phyloP scores from a whole-genome alignment of 2,888 invertebrate genomes.

The Encarsia formosa region DNA sequence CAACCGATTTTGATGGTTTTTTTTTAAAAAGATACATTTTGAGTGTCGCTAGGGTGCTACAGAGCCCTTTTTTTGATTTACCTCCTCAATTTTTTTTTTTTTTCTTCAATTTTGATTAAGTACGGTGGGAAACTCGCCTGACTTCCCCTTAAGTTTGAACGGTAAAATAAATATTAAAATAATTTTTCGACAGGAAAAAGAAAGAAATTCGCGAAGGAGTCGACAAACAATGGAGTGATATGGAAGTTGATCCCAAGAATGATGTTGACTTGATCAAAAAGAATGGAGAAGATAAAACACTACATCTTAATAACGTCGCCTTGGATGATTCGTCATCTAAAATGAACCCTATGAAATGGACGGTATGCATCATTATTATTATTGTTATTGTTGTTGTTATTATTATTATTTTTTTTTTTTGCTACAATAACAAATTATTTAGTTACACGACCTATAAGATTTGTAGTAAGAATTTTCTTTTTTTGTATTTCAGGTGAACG shows the following conservation, averaged over 20 bases:
- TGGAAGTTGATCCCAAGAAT: constrained; percentile 43
- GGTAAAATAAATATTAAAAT: background rate
- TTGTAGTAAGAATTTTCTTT: background rate
- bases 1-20: too few species aligned
- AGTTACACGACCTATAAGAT: background rate
- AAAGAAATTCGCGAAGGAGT: constrained; percentile 39
- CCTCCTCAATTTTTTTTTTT: too few species aligned
- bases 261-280: constrained; percentile 41
- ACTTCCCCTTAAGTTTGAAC: too few species aligned
- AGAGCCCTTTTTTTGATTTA: too few species aligned
- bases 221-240: constrained; percentile 47
- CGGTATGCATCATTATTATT: constrained; percentile 49
- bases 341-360: constrained; percentile 65
- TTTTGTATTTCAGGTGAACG: constrained; percentile 62
- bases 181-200: constrained; percentile 38
- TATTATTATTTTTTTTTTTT: too few species aligned
- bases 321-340: constrained; percentile 50
- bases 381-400: background rate
- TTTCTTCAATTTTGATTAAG: too few species aligned
- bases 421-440: too few species aligned
- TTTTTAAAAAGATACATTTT: too few species aligned
- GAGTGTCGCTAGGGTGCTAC: too few species aligned
- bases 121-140: too few species aligned
- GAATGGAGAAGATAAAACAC: constrained; percentile 51
- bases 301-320: constrained; percentile 32